Conservation (phyloP, 53 echinoderm and acorn worm species). For the Echinometra lucunter region DNA sequence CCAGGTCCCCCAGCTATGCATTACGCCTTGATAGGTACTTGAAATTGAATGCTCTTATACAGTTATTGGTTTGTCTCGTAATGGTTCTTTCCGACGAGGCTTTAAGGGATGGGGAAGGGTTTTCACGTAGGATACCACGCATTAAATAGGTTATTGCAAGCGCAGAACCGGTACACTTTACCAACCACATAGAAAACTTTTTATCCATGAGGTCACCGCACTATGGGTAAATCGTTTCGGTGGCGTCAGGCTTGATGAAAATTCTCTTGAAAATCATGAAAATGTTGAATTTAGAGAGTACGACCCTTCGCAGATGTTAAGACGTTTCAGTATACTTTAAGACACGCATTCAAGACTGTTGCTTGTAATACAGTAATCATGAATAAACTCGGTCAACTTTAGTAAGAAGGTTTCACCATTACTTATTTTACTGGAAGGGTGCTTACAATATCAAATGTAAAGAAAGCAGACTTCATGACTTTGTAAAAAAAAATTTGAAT, state of each 20-base stretch:
- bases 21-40: conserved; percentile 45
- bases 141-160: conserved; percentile 31
- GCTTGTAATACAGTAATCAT: not conserved
- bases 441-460: no score
- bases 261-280: not conserved
- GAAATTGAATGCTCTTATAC: conserved; percentile 36
- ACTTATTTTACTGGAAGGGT: no score
- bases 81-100: conserved; percentile 8
- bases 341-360: not conserved
- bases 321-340: not conserved
- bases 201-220: not conserved
- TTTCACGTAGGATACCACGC: not conserved
- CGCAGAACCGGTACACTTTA: not conserved
- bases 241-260: not conserved
- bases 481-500: no score
- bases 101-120: conserved; percentile 2
- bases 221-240: not conserved
- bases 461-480: no score
- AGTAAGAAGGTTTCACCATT: no score
- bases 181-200: not conserved
- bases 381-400: not conserved
- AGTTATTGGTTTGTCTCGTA: conserved; percentile 54
- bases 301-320: not conserved
- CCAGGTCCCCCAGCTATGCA: conserved; percentile 6
- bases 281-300: not conserved